Conservation (phyloP, 1,140 invertebrate species). For the Penaeus vannamei region DNA sequence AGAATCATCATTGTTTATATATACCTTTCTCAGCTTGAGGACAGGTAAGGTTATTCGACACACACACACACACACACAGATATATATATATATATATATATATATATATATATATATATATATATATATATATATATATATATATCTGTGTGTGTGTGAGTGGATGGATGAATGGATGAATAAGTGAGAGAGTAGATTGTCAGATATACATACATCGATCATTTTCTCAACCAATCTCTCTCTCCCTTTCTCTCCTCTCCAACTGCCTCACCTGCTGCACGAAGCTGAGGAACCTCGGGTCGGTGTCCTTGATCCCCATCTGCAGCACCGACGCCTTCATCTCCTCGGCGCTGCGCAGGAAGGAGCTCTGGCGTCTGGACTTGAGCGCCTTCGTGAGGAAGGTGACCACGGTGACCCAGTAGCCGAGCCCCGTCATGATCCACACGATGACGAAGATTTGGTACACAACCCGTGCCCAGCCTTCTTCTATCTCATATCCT, state of each 20-base stretch:
- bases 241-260: neutral
- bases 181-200: too few species aligned
- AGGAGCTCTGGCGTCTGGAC: conserved; percentile 63
- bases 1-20: too few species aligned
- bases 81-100: too few species aligned
- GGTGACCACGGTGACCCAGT: conserved; percentile 91
- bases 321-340: conserved; percentile 57
- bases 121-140: too few species aligned
- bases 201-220: neutral
- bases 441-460: conserved; percentile 83
- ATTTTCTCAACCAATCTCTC: too few species aligned
- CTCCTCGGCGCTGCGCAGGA: conserved; percentile 63
- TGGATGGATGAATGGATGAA: too few species aligned
- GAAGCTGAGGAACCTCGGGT: conserved; percentile 64
- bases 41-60: too few species aligned
- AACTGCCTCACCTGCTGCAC: conserved; percentile 59
- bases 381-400: conserved; percentile 83
- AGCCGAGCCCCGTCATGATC: conserved; percentile 92
- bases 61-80: too few species aligned
- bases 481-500: neutral
- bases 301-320: conserved; percentile 52
- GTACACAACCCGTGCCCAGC: conserved; percentile 77
- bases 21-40: neutral
- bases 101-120: too few species aligned
- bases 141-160: too few species aligned